Base-by-base conservation (phyloP, 1,140 invertebrate genomes). In the Leptinotarsa texana region DNA sequence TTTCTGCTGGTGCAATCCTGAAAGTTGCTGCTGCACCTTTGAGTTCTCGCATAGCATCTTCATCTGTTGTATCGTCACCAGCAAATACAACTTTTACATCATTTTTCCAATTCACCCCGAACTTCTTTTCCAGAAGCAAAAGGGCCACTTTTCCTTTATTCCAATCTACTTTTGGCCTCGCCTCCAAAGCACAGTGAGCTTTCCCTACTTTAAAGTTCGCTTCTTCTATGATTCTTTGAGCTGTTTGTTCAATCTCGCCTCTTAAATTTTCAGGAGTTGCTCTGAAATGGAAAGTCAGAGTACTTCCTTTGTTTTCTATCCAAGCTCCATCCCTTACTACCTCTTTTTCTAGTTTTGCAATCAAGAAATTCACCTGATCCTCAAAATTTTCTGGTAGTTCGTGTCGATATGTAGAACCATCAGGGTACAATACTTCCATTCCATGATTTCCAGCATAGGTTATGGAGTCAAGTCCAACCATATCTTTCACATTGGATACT, bases 31-130 rank as follows among this genome's bases (percentile, higher is more conserved):
- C 74, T 27, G 74, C 73, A 13, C 75, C 76, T 76, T 78, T 79
- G 33, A 79, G 67, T 4, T 74, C 76, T 69, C 74, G 63, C 76
- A 79, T 79, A 27, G 78, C 78, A 65, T 79, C 78, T 69, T 79
- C 78, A 68, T 79, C 78, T 13, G 78, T 79, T 3, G 76, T 79
- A 72, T 79, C 78, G 69, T 79, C 78, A 47, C 78, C 78, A 63
- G 69, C 71, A 76, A 79, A 79, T 72, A 79, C 76, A 15, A 79
- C 76, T 72, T 77, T 79, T n/a, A 72, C 63, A 24, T 76, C 61
- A 24, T 73, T 70, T 22, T 74, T 63, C 78, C 78, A 79, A 61
- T 79, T 71, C 17, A 72, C 67, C 48, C 75, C 75, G 51, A 65
- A 79, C 47, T 79, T 42, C 33, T 71, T 63, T 63, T 77, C 69